Base-by-base conservation (phyloP, 2,888 invertebrate genomes). In the Panzeria rudis region DNA sequence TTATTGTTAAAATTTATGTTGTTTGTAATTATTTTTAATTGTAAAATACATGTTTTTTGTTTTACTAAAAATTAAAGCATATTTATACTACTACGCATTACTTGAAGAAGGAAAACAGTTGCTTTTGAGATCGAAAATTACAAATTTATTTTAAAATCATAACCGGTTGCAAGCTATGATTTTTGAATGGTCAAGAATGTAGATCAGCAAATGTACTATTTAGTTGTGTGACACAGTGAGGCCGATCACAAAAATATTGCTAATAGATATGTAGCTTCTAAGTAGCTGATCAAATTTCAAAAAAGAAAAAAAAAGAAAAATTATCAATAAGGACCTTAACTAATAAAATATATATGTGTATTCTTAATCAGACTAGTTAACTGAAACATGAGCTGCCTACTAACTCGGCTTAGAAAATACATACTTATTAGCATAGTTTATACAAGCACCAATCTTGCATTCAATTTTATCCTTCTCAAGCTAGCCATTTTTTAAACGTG, bases 1-100 rank as follows among this genome's bases (percentile, higher is more conserved):
- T 56, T 47, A 17, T 17, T 47, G 47, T 47, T 29, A 3, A 17
- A 52, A 29, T 11, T 44, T 20, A 71, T n/a, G 9, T 66, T 56
- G 6, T 61, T 29, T 15, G 4, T 41, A 56, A 44, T 47, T 41
- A 44, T 47, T 64, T 9, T 56, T 61, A 20, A 32, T 61, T 69
- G 9, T 20, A 38, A 78, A 50, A 23, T 29, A 44, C 5, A 29
- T 5, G 5, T 29, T 52, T 75, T 13, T 29, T 47, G 17, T 47
- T 77, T 68, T 59, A 68, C 44, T 77, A 47, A 47, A 50, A 47
- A 23, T 47, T n/a, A 7, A 59, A 23, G 2, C 32, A 13, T 15
- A 75, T 50, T 73, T 20, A 61, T 59, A 61, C 73, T n/a, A n/a
- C n/a, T 23, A 17, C 9, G 4, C 0, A 5, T 73, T 8, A 35